A percentile compares a stretch with the other conserved stretches of the same genome.
These are phyloP conservation scores for Taphrorychus bicolor DNA, from an alignment of 2,888 invertebrate genomes.

Conservation along the genomic window DNA sequence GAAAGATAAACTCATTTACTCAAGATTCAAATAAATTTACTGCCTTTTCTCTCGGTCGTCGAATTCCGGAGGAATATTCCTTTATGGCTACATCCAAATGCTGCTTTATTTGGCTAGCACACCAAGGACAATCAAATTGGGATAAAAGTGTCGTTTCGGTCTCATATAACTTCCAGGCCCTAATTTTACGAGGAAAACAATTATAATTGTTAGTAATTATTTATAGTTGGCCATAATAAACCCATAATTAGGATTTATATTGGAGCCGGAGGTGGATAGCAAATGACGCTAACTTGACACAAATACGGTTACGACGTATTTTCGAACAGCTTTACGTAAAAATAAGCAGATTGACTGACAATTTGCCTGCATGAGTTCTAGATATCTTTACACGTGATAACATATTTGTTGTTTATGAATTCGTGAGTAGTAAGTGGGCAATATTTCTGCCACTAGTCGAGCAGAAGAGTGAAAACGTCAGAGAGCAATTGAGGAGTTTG, in stretches of 20 bases:
- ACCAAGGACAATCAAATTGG: constrained; percentile 21
- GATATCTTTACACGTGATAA: too few relatives aligned
- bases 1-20: neutral
- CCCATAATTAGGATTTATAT: neutral
- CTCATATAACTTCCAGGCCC: constrained; percentile 19
- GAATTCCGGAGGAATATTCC: neutral
- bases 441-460: too few relatives aligned
- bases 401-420: too few relatives aligned
- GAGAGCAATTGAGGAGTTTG: too few relatives aligned
- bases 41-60: neutral
- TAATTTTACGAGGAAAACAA: constrained; percentile 22
- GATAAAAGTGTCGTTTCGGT: constrained; percentile 24
- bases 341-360: too few relatives aligned
- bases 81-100: constrained; percentile 18
- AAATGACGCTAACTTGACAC: too few relatives aligned
- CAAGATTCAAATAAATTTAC: neutral
- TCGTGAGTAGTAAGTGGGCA: too few relatives aligned
- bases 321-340: too few relatives aligned
- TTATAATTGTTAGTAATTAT: constrained; percentile 23
- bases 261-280: neutral
- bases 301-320: too few relatives aligned
- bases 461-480: too few relatives aligned
- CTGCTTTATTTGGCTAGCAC: constrained; percentile 21
- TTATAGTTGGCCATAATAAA: constrained; percentile 18
- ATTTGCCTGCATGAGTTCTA: too few relatives aligned